Conservation (phyloP, 2,797 vertebrate genomes). For the Valencia hispanica region DNA sequence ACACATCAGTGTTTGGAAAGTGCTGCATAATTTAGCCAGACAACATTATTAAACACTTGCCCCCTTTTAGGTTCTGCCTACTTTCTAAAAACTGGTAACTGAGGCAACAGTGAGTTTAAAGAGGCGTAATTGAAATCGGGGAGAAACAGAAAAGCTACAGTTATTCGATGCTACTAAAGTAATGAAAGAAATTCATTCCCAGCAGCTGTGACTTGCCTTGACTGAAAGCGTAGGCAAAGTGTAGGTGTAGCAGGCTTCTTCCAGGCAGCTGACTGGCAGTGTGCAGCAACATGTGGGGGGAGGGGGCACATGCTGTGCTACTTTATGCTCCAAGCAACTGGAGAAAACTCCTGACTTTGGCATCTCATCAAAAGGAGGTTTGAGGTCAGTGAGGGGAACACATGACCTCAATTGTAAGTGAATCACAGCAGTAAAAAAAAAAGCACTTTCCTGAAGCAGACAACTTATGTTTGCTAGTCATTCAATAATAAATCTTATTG, state of each 20-base stretch:
- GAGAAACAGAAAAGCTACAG: background rate
- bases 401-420: too few relatives aligned
- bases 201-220: background rate
- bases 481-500: background rate
- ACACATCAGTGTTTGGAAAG: slow-evolving; percentile 23
- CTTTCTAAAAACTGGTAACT: slow-evolving; percentile 11
- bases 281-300: too few relatives aligned
- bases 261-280: background rate
- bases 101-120: slow-evolving; percentile 3
- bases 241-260: background rate
- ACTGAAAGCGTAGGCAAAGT: background rate
- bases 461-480: background rate
- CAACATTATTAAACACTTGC: slow-evolving; percentile 29
- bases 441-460: background rate
- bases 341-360: background rate
- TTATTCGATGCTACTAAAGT: background rate
- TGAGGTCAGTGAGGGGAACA: background rate
- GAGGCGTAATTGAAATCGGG: background rate
- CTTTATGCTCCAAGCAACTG: background rate
- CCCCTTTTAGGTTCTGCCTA: background rate
- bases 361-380: background rate
- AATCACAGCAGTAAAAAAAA: background rate
- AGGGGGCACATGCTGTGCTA: background rate
- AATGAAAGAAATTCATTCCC: too few relatives aligned
- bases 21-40: slow-evolving; percentile 33